A percentile compares a stretch with the other conserved stretches of the same genome.
These are phyloP conservation scores for Rhopilema esculentum DNA, from an alignment of 30 jellyfish, hydroid and myxozoan genomes.

Conservation along the genomic window DNA sequence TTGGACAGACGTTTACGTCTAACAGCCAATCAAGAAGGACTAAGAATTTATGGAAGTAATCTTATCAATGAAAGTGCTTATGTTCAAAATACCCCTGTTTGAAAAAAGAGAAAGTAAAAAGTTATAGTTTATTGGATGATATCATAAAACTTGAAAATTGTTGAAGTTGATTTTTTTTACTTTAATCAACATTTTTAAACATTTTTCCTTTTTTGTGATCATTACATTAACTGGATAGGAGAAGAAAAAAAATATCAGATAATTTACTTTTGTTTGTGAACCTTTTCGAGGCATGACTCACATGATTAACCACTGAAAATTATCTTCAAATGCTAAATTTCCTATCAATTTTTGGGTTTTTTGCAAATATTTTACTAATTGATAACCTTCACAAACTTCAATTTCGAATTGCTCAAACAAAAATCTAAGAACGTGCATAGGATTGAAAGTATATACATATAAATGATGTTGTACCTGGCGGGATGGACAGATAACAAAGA, in stretches of 20 bases:
- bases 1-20: slow-evolving; percentile 39
- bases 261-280: background rate
- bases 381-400: background rate
- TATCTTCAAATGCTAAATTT: background rate
- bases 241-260: background rate
- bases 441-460: background rate
- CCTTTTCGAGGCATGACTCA: background rate
- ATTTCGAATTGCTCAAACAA: background rate
- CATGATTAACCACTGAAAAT: background rate
- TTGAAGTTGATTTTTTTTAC: background rate
- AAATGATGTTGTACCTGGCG: slow-evolving; percentile 22
- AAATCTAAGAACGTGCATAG: background rate
- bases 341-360: background rate
- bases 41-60: slow-evolving; percentile 47
- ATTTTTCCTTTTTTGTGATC: background rate
- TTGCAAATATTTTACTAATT: background rate
- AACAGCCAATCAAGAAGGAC: slow-evolving; percentile 55
- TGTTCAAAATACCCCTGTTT: background rate
- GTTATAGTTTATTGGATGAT: background rate
- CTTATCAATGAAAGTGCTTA: slow-evolving; percentile 19
- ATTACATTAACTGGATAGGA: background rate
- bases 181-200: background rate
- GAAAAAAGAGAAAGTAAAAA: background rate
- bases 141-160: background rate
- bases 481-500: slow-evolving; percentile 43